A percentile compares a stretch with the other conserved stretches of the same genome.
Conservation (phyloP, 2,113 vertebrate genomes). For the Pollimyrus isidori region DNA sequence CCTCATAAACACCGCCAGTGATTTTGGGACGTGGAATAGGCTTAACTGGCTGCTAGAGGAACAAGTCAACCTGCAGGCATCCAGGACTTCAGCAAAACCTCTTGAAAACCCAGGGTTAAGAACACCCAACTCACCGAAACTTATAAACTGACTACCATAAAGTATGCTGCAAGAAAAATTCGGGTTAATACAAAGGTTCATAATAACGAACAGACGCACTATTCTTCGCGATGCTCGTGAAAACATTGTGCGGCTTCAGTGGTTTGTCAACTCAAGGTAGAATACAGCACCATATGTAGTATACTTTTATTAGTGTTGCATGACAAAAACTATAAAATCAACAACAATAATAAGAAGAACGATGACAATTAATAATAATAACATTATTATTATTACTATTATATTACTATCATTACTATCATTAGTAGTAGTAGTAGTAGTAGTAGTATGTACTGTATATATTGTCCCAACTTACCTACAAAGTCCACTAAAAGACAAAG, state of each 20-base stretch:
- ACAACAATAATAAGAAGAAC: too few species aligned
- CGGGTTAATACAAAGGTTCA: not conserved
- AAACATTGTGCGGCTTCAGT: not conserved
- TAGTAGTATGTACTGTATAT: not conserved
- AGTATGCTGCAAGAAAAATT: not conserved
- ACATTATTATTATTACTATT: not conserved
- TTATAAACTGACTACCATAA: not conserved
- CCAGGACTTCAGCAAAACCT: not conserved
- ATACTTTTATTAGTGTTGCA: not conserved
- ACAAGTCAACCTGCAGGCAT: not conserved
- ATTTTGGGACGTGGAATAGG: not conserved
- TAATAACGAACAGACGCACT: not conserved
- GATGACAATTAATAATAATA: not conserved
- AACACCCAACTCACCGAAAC: not conserved
- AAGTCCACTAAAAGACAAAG: not conserved
- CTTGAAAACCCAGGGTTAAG: not conserved
- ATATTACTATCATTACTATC: not conserved
- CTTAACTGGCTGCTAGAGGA: not conserved
- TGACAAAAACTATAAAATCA: not conserved
- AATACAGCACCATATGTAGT: not conserved
- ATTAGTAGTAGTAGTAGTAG: not conserved
- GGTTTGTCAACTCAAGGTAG: not conserved
- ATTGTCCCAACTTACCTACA: not conserved
- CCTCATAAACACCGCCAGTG: not conserved
- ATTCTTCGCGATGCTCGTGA: not conserved